Conservation (phyloP, 30 jellyfish, hydroid and myxozoan species). For the Chrysaora quinquecirrha region DNA sequence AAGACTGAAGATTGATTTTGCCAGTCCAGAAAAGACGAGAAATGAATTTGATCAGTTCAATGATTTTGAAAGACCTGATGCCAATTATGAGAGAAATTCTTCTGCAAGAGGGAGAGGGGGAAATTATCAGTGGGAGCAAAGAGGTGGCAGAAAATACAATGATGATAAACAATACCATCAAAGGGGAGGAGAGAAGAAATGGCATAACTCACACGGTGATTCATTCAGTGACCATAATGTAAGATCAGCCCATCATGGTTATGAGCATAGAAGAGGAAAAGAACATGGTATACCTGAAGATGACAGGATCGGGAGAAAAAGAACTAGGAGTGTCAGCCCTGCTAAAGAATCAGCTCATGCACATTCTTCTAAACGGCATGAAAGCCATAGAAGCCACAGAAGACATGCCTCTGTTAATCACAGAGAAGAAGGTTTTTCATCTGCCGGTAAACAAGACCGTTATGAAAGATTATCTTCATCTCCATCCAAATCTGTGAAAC, state of each 20-base stretch:
- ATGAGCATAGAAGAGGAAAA: slow-evolving; percentile 20
- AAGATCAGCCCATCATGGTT: slow-evolving; percentile 43
- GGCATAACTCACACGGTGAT: slow-evolving; percentile 18
- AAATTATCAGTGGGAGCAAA: slow-evolving; percentile 45
- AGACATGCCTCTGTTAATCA: slow-evolving; percentile 64
- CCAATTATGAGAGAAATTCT: slow-evolving; percentile 38
- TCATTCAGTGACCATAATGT: slow-evolving; percentile 23
- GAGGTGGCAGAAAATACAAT: slow-evolving; percentile 56
- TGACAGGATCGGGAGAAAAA: slow-evolving; percentile 67
- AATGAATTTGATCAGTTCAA: slow-evolving; percentile 61
- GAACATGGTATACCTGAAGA: slow-evolving; percentile 45
- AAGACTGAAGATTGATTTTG: slow-evolving; percentile 93
- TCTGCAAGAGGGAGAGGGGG: slow-evolving; percentile 70
- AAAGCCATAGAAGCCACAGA: slow-evolving; percentile 65
- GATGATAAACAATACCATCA: slow-evolving; percentile 47
- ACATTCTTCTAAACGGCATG: slow-evolving; percentile 62
- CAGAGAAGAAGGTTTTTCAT: slow-evolving; percentile 58
- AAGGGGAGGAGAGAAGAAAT: slow-evolving; percentile 73
- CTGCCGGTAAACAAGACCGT: slow-evolving; percentile 54
- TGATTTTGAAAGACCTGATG: slow-evolving; percentile 76
- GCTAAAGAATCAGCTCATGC: slow-evolving; percentile 52
- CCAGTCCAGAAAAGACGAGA: slow-evolving; percentile 74
- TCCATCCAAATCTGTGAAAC: slow-evolving; percentile 54
- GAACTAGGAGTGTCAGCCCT: slow-evolving; percentile 95
- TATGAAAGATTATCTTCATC: slow-evolving; percentile 57